phyloP scores from a whole-genome alignment of 2,888 invertebrate species.

The Carpatolechia fugitivella region DNA sequence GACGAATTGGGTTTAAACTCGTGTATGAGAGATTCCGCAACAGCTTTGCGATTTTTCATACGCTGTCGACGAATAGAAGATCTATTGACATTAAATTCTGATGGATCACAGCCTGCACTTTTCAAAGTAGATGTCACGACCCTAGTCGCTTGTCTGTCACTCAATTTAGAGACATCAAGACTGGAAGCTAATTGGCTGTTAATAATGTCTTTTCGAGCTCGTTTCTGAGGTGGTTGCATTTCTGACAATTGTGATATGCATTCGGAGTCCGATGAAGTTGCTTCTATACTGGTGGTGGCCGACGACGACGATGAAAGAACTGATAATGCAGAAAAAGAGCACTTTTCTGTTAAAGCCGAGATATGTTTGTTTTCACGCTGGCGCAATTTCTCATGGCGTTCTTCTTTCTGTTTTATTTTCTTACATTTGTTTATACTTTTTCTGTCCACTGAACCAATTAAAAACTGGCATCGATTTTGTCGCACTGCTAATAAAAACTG shows the following conservation, averaged over 20 bases:
- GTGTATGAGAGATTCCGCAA: not conserved
- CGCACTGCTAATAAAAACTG: not conserved
- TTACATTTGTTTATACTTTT: not conserved
- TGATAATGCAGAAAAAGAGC: too few species aligned
- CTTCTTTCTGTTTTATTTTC: not conserved
- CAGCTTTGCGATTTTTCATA: not conserved
- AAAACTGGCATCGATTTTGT: too few species aligned
- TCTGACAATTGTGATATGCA: not conserved
- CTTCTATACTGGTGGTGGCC: too few species aligned
- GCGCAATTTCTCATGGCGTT: not conserved
- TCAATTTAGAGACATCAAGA: constrained; percentile 18
- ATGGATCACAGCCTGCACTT: constrained; percentile 16
- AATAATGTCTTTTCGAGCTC: constrained; percentile 12
- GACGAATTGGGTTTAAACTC: constrained; percentile 12
- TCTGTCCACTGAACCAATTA: not conserved
- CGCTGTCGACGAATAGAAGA: constrained; percentile 18
- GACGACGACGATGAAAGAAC: not conserved
- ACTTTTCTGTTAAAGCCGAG: not conserved
- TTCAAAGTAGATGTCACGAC: constrained; percentile 19
- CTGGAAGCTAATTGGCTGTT: constrained; percentile 13
- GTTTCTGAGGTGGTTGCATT: not conserved
- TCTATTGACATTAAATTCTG: constrained; percentile 12
- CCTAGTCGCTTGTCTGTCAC: constrained; percentile 20
- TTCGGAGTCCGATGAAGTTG: too few species aligned
- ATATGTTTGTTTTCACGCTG: not conserved